Evolutionary conservation across 2,113 vertebrate genomes (phyloP), one percentile per base, ranked within the genome.

Genomic region (Acrocephalus arundinaceus): DNA sequence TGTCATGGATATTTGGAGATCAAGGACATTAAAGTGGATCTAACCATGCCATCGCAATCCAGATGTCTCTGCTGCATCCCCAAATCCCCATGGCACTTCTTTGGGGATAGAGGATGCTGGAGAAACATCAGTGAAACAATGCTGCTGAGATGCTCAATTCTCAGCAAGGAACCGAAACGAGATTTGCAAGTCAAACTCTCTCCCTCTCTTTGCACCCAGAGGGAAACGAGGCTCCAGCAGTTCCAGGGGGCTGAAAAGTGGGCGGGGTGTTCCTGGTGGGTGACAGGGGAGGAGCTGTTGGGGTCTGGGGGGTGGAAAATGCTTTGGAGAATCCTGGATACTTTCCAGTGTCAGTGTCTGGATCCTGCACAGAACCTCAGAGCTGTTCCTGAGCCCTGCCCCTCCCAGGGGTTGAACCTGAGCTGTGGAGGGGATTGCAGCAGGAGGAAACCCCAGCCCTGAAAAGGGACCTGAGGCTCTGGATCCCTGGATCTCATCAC

Each of bases 111-210:
- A 70, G 62, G 31, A 55, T 45, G 45, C n/a, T 37, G 54, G 28
- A 83, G 41, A 19, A 92, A 48, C 9, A 23, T 15, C 3, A 1
- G 46, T 66, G 78, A 33, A 46, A 13, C 6, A 1, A 35, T 7
- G 1, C 85, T 45, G 33, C 65, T 70, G 85, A 67, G 63, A 30
- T 19, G 61, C 27, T 72, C 58, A 25, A 0, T 6, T 82, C 76
- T 87, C 11, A 4, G 57, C 0, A 2, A 78, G 94, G 93, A 96
- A 96, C 83, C 0, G n/a, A 92, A 93, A 96, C 2, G 2, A n/a
- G 30, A 92, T 89, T 90, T 95, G 84, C 93, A 90, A 96, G 84
- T 92, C 84, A 94, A 94, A 89, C 4, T 24, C 76, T 88, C 80
- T 74, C 35, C 33, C 21, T 5, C 8, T 65, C 43, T 80, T 43